Base-by-base conservation (phyloP, 1,140 invertebrate genomes). In the Psilanteris sp. region DNA sequence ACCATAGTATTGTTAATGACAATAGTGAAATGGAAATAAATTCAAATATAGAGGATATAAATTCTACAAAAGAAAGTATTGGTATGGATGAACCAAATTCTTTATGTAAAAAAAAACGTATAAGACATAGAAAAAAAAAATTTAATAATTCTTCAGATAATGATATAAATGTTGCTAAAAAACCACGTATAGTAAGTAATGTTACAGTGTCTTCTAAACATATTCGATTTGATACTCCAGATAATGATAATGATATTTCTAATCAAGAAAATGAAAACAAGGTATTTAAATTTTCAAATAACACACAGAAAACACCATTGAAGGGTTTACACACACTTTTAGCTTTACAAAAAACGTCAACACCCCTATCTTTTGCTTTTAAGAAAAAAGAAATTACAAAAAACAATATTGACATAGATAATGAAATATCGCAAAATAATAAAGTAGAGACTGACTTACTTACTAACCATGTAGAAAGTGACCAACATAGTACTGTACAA, bases 151-250 rank as follows among this genome's bases (percentile, higher is more conserved):
- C 52, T 0, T 67, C 36, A 1, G 54, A 77, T 27, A 44, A 50
- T 5, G 50, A 61, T 1, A 9, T 7, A 6, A 71, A n/a, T 29
- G 11, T 46, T 32, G 14, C 36, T 1, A 77, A 77, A 67, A 71
- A 77, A 14, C 59, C 67, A 29, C 20, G 57, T 43, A 14, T 67
- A 7, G 15, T 72, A 26, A 52, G 41, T 50, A 62, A 72, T 50
- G 1, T 62, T 24, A 4, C 10, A 24, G 3, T 71, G 24, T 4
- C 67, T 15, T 2, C 24, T 22, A 71, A 77, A 57, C 74, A 77
- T 41, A 77, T 77, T 29, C 48, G 74, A 41, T 77, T 77, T 27
- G 32, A 64, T 43, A 2, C 15, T 59, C 24, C 32, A 41, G 54
- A 77, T 16, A 29, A 14, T 7, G 11, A 68, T 13, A 59, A 14